These are phyloP conservation scores for Noctua fimbriata DNA, from an alignment of 2,888 invertebrate genomes.

Conservation along the genomic window DNA sequence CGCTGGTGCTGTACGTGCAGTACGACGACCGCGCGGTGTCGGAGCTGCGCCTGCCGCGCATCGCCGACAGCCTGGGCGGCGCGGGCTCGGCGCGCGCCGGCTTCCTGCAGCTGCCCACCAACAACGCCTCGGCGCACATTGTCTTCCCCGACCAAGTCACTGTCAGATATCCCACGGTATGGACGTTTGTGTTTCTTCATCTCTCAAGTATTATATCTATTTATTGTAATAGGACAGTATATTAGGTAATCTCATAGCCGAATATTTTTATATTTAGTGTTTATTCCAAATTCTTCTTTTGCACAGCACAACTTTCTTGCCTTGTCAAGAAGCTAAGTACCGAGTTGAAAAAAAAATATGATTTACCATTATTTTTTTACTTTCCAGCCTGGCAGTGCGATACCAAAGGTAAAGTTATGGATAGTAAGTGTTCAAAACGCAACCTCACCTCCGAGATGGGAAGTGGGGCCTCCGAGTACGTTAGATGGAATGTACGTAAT, in stretches of 20 bases:
- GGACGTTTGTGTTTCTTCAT: constrained; percentile 45
- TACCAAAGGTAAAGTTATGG: constrained; percentile 96
- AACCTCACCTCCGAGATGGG: constrained; percentile 91
- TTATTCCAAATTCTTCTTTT: not conserved
- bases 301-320: not conserved
- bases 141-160: constrained; percentile 95
- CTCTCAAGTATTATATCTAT: not conserved
- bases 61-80: constrained; percentile 92
- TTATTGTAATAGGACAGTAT: not conserved
- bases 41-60: constrained; percentile 95
- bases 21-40: constrained; percentile 96
- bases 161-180: constrained; percentile 95
- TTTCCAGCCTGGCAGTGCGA: constrained; percentile 95
- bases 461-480: constrained; percentile 93
- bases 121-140: constrained; percentile 88
- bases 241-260: not conserved
- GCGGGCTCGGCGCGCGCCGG: constrained; percentile 90
- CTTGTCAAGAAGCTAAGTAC: not conserved
- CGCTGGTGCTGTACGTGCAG: constrained; percentile 95
- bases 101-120: constrained; percentile 81
- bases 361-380: not conserved
- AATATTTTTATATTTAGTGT: not conserved
- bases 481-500: constrained; percentile 94
- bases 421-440: constrained; percentile 94
- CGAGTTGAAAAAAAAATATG: not conserved